phyloP scores from a whole-genome alignment of 2,888 invertebrate species.

The Drosophila helvetica region DNA sequence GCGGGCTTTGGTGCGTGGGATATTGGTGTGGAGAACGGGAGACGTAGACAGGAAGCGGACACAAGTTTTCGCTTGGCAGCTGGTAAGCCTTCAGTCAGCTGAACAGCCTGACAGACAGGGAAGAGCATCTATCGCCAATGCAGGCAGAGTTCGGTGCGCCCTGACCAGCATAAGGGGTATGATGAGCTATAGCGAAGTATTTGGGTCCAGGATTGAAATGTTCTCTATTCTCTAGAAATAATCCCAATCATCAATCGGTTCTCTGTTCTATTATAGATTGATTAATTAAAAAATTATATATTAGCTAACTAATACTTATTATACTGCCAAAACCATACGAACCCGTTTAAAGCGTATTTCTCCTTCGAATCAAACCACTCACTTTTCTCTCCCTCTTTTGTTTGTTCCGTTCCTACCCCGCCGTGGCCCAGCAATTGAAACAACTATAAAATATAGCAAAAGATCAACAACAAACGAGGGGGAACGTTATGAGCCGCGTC shows the following conservation, averaged over 20 bases:
- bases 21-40: slow-evolving; percentile 20
- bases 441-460: slow-evolving; percentile 35
- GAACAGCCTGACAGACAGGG: slow-evolving; percentile 63
- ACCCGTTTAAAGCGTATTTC: background rate
- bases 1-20: slow-evolving; percentile 6
- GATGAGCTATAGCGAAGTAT: too few relatives aligned
- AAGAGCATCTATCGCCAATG: slow-evolving; percentile 2
- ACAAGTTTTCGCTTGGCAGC: slow-evolving; percentile 62
- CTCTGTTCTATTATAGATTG: too few relatives aligned
- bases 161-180: too few relatives aligned
- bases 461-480: slow-evolving; percentile 34
- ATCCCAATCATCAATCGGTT: too few relatives aligned
- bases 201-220: too few relatives aligned
- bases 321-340: too few relatives aligned
- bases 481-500: too few relatives aligned
- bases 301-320: too few relatives aligned
- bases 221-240: too few relatives aligned
- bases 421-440: slow-evolving; percentile 11
- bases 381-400: background rate
- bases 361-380: background rate
- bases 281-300: too few relatives aligned
- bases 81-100: slow-evolving; percentile 57
- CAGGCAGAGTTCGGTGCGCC: too few relatives aligned
- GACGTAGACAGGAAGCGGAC: too few relatives aligned
- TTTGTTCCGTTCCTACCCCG: background rate